phyloP scores from a whole-genome alignment of 2,797 vertebrate species.

The Limnodromus scolopaceus region DNA sequence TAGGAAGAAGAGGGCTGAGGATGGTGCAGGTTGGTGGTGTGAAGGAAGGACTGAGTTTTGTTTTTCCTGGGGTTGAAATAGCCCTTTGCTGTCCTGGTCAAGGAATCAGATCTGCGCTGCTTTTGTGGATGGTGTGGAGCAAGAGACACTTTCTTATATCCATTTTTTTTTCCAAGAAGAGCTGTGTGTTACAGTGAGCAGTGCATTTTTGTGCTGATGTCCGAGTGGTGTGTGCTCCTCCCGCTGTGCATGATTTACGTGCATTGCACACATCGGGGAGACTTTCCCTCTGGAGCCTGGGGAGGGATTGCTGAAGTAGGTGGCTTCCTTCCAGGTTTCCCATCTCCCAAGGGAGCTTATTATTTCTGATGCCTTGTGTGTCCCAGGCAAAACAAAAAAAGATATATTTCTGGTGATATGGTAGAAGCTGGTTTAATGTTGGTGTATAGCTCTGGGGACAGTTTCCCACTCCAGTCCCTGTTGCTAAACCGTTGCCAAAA shows the following conservation, averaged over 20 bases:
- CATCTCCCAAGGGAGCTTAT: constrained; percentile 28
- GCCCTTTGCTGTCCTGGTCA: not conserved
- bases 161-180: not conserved
- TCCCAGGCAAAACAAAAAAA: not conserved
- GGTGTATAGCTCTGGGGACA: not conserved
- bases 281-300: not conserved
- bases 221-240: not conserved
- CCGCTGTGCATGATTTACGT: not conserved
- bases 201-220: not conserved
- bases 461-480: not conserved
- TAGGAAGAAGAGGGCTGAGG: not conserved
- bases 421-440: constrained; percentile 15
- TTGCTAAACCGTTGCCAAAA: not conserved
- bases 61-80: not conserved
- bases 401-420: not conserved
- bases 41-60: not conserved
- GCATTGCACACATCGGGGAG: not conserved
- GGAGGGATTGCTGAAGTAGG: not conserved
- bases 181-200: not conserved
- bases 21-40: not conserved
- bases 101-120: not conserved
- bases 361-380: not conserved
- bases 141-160: not conserved
- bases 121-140: not conserved
- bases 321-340: not conserved